These are phyloP conservation scores for Diaperis boleti DNA, from an alignment of 2,888 invertebrate genomes.

Conservation along the genomic window DNA sequence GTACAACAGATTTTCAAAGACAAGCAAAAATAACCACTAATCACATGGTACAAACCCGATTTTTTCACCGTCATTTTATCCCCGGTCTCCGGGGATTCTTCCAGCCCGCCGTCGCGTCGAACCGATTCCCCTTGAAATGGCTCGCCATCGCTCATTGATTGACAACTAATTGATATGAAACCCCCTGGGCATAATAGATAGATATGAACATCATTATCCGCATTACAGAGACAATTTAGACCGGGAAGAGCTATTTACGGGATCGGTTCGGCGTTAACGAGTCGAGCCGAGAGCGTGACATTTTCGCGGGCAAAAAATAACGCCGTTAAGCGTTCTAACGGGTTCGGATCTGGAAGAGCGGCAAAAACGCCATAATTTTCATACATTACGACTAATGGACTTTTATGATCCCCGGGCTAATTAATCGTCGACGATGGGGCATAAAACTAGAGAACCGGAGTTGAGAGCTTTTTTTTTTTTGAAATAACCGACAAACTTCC, in stretches of 20 bases:
- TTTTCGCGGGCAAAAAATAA: conserved; percentile 32
- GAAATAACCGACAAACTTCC: conserved; percentile 18
- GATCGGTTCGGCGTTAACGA: conserved; percentile 31
- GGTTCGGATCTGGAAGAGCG: conserved; percentile 30
- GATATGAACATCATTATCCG: conserved; percentile 35
- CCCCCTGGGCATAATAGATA: conserved; percentile 30
- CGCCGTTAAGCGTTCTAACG: conserved; percentile 35
- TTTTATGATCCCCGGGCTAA: conserved; percentile 46
- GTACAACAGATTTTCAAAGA: no score
- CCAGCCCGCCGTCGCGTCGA: no score
- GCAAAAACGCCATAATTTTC: conserved; percentile 50
- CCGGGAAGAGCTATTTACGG: conserved; percentile 31
- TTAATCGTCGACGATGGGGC: conserved; percentile 41
- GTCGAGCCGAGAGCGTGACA: conserved; percentile 28
- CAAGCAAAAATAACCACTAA: no score
- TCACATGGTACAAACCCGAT: no score
- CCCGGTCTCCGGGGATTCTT: no score
- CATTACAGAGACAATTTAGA: conserved; percentile 32
- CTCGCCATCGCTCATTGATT: conserved; percentile 37
- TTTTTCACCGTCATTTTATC: no score
- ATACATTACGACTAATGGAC: conserved; percentile 49
- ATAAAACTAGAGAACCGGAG: conserved; percentile 14
- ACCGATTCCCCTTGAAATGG: conserved; percentile 18
- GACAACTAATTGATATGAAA: conserved; percentile 40
- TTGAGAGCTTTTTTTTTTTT: conserved; percentile 10